phyloP scores from a whole-genome alignment of 2,888 invertebrate genomes.

The Prosopocoilus inquinatus region DNA sequence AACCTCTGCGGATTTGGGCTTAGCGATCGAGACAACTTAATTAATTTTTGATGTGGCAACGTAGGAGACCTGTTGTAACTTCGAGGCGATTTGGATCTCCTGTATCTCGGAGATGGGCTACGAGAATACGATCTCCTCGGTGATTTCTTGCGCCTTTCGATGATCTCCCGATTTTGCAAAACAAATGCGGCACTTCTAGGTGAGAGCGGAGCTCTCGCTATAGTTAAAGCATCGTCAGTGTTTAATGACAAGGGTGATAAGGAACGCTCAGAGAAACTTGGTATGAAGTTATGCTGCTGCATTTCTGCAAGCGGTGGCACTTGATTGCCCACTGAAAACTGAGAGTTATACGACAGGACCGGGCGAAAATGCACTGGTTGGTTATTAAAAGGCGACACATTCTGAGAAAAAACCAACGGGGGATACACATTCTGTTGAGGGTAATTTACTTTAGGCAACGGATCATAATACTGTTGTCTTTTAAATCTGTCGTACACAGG shows the following conservation, averaged over 20 bases:
- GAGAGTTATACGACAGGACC: slow-evolving; percentile 7
- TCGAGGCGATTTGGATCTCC: slow-evolving; percentile 37
- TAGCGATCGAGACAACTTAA: slow-evolving; percentile 14
- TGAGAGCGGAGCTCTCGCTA: slow-evolving; percentile 45
- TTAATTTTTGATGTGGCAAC: slow-evolving; percentile 27
- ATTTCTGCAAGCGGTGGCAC: slow-evolving; percentile 35
- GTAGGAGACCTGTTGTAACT: slow-evolving; percentile 30
- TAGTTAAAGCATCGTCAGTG: slow-evolving; percentile 38
- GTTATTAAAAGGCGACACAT: slow-evolving; percentile 1
- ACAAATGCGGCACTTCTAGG: slow-evolving; percentile 51
- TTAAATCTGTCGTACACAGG: neutral
- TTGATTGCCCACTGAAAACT: slow-evolving; percentile 25
- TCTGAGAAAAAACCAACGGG: neutral
- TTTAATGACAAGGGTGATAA: slow-evolving; percentile 44
- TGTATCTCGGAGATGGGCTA: slow-evolving; percentile 42
- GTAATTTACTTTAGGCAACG: no score
- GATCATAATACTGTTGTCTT: neutral
- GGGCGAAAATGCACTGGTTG: slow-evolving; percentile 1
- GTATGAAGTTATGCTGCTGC: slow-evolving; percentile 35
- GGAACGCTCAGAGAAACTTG: slow-evolving; percentile 36
- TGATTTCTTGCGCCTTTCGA: slow-evolving; percentile 46
- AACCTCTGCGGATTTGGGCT: slow-evolving; percentile 29
- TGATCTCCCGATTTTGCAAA: slow-evolving; percentile 47
- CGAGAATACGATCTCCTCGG: slow-evolving; percentile 48
- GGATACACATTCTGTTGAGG: neutral